Evolutionary conservation across 2,797 vertebrate genomes (phyloP), one percentile per base, ranked within the genome.

Genomic region (Chrosomus eos): DNA sequence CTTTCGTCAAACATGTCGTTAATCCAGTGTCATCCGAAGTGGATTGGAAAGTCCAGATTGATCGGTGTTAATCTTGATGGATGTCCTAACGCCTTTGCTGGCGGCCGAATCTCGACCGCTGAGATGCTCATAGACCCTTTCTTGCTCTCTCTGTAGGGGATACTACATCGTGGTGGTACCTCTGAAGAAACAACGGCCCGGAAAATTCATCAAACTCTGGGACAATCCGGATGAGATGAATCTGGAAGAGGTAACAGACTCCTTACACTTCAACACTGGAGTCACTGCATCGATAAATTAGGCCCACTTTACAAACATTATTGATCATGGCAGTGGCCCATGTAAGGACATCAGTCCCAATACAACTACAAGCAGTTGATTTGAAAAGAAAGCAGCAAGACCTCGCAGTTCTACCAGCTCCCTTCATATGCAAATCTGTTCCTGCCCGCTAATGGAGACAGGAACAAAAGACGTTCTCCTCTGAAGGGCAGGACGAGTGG

Each of bases 211-310:
- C 91, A 99, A 98, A 92, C 97, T 96, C 13, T 98, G 96, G 97
- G 97, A 99, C 89, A 99, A 93, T 92, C 98, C 98, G 0, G 98
- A 99, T 89, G 98, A 99, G 92, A 99, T 99, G 98, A 97, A 99
- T 92, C 92, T 99, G 89, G 98, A 99, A 89, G 98, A 99, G 97
- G 98, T 99, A 95, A 0, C 89, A 70, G 38, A n/a, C 55, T 60
- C 48, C 28, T 31, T 28, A 33, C 28, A 55, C 76, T 7, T 64
- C 28, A 64, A 31, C 76, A 38, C 60, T 43, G 21, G 13, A 60
- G 53, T 33, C 38, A 36, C 10, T 7, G 13, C 21, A 2, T 62
- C 68, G 0, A 48, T 48, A 73, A n/a, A 82, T 71, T 19, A 58
- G 67, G 7, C 16, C 33, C 16, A 64, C 28, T 64, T 64, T 31